Conservation (phyloP, 2,797 vertebrate species). For the Smutsia temminckii region DNA sequence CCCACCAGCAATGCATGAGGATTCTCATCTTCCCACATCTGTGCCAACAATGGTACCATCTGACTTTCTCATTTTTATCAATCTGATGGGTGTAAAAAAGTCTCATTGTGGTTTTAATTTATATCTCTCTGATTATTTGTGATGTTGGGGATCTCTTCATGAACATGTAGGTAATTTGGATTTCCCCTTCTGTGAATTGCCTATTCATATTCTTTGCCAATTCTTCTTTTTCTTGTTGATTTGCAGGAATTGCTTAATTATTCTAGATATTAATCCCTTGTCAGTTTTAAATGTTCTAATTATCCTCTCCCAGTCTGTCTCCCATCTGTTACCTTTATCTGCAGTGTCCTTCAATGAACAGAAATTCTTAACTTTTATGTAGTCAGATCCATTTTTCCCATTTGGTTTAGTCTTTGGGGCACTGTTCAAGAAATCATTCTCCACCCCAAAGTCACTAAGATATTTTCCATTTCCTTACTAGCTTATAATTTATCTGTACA, state of each 20-base stretch:
- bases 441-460: background rate
- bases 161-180: background rate
- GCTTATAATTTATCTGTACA: background rate
- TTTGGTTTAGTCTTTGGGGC: background rate
- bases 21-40: conserved; percentile 2
- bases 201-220: conserved; percentile 36
- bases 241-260: conserved; percentile 64
- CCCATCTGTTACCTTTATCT: conserved; percentile 62
- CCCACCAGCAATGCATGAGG: background rate
- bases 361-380: conserved; percentile 51
- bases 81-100: background rate
- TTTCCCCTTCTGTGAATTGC: conserved; percentile 18
- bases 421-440: background rate
- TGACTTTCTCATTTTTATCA: conserved; percentile 46
- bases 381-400: background rate
- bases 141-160: background rate
- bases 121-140: background rate
- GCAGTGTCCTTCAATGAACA: conserved; percentile 27
- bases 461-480: background rate
- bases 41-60: background rate
- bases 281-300: conserved; percentile 67
- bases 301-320: conserved; percentile 60
- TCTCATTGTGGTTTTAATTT: conserved; percentile 15
- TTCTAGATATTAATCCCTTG: conserved; percentile 69
- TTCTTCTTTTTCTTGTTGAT: conserved; percentile 41